Base-by-base conservation (phyloP, 1,140 invertebrate genomes). In the Portunus trituberculatus region DNA sequence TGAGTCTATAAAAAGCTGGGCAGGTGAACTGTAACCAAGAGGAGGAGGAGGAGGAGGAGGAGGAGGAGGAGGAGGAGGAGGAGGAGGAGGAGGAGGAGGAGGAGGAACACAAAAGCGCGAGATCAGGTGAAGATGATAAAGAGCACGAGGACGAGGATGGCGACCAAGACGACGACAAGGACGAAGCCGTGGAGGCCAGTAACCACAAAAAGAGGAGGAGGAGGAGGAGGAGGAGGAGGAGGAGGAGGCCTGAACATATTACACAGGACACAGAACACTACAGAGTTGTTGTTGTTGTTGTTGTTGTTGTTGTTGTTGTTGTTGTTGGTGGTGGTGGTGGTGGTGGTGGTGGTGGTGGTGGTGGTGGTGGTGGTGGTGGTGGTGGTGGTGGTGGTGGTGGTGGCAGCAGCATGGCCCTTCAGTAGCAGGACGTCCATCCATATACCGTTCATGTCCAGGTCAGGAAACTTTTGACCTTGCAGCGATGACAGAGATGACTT, bases 41-140 rank as follows among this genome's bases (percentile, higher is more conserved):
- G 29, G 46, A 91, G 45, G n/a, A 88, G 67, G 67, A 76, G 67
- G 67, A 76, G 67, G 67, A 88, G 20, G 89, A 52, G 20, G 89
- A 48, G 46, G 52, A 48, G 89, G 31, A 52, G 89, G 45, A 52
- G 45, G 89, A 48, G 45, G 45, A 48, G 45, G 45, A 29, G 45
- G 28, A 12, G 45, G 10, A 10, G 45, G 46, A 48, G 89, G 46
- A 20, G 45, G 89, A 48, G 45, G 45, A 28, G 89, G 89, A 48
- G 89, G 89, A 29, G 46, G 45, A 39, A 48, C n/a, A 48, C 32
- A 45, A 46, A 31, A 16, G 32, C 25, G 87, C 7, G 28, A 46
- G 25, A 46, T 31, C 32, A 45, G 87, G 29, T n/a, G 25, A 46
- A 46, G 87, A 45, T 32, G 25, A 45, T 20, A n/a, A 46, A 45